These are phyloP conservation scores for Hypolimnas misippus DNA, from an alignment of 2,888 invertebrate species.

Conservation along the genomic window DNA sequence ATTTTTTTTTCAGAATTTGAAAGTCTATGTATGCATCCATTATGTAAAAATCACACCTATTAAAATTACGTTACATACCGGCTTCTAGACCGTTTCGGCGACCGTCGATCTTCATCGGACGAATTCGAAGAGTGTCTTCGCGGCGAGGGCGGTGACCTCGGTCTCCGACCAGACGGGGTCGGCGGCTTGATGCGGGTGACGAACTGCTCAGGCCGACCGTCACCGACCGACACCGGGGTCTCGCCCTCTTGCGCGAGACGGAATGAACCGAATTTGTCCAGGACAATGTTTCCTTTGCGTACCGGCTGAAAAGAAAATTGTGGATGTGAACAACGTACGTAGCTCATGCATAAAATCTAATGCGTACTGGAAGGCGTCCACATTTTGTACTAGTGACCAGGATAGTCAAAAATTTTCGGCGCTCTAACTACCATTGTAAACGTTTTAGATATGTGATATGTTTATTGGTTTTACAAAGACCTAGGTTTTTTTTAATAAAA, in stretches of 20 bases:
- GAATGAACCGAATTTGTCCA: slow-evolving; percentile 90
- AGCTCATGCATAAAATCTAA: no score
- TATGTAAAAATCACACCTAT: no score
- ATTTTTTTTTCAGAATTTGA: no score
- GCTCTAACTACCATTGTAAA: no score
- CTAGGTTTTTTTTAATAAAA: no score
- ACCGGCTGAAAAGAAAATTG: slow-evolving; percentile 59
- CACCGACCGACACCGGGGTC: slow-evolving; percentile 75
- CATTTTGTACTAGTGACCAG: no score
- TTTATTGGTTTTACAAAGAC: no score
- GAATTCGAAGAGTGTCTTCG: slow-evolving; percentile 74
- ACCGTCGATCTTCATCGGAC: slow-evolving; percentile 64
- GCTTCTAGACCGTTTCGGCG: slow-evolving; percentile 70
- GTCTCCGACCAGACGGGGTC: slow-evolving; percentile 67
- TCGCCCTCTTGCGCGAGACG: slow-evolving; percentile 85
- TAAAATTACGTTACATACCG: slow-evolving; percentile 56
- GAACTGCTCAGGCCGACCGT: slow-evolving; percentile 80
- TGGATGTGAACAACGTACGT: no score
- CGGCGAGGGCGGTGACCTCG: slow-evolving; percentile 75
- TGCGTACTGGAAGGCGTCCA: no score
- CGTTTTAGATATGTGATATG: no score
- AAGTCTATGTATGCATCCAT: not conserved
- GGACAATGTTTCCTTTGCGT: slow-evolving; percentile 84
- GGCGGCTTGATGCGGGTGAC: slow-evolving; percentile 78
- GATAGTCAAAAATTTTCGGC: no score